Percentiles rank a stretch among this genome's conserved stretches.
Evolutionary conservation across 2,797 vertebrate species (phyloP).

Genomic region (Sparidentex hasta): DNA sequence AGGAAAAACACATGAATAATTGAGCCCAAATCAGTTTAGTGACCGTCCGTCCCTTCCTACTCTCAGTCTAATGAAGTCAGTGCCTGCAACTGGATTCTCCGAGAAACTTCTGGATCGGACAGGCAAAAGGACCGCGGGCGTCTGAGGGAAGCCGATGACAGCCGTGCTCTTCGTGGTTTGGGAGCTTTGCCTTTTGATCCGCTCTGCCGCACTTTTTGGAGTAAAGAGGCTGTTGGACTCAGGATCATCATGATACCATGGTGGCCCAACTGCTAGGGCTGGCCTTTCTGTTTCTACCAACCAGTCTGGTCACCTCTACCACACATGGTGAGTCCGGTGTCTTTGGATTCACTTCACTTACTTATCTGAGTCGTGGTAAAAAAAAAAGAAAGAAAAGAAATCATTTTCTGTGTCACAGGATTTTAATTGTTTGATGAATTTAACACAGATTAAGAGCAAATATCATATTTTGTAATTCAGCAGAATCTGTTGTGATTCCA

Average conservation of each 20-base stretch:
- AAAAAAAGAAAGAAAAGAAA: too few relatives aligned
- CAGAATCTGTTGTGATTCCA: background rate
- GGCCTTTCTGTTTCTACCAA: slow-evolving; percentile 72
- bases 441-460: background rate
- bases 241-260: slow-evolving; percentile 88
- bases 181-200: slow-evolving; percentile 11
- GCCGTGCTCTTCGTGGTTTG: background rate
- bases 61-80: slow-evolving; percentile 74
- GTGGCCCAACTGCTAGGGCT: slow-evolving; percentile 81
- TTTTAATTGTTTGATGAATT: background rate
- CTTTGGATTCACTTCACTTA: slow-evolving; percentile 8
- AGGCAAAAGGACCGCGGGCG: background rate
- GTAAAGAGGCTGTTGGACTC: slow-evolving; percentile 63
- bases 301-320: slow-evolving; percentile 51
- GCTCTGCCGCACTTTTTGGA: slow-evolving; percentile 18
- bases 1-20: slow-evolving; percentile 84
- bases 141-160: background rate
- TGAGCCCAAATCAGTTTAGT: slow-evolving; percentile 86
- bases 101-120: slow-evolving; percentile 31
- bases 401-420: background rate
- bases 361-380: background rate
- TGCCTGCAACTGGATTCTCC: slow-evolving; percentile 54
- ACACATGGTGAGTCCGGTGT: slow-evolving; percentile 75
- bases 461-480: background rate
- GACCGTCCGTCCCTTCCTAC: slow-evolving; percentile 64